Base-by-base conservation (phyloP, 2,797 vertebrate species). In the Brotula barbata region DNA sequence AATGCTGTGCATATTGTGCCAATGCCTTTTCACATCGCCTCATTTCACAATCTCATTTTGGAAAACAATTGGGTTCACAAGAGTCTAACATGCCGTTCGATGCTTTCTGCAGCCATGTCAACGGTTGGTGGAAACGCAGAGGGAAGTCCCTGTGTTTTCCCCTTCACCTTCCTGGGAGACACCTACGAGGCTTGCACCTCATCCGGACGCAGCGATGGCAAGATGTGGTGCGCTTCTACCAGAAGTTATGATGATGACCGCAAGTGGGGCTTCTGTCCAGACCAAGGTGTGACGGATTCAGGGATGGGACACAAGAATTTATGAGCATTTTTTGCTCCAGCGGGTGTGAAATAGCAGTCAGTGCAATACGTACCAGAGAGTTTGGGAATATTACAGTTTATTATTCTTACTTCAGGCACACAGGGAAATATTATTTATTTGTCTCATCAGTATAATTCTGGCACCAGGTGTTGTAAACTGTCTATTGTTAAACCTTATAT, bases 231-330 rank as follows among this genome's bases (percentile, higher is more conserved):
- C 0, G 92, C 90, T 0, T 88, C 84, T 15, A 93, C 93, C 6
- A 91, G 91, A 65, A 99, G 88, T 78, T 99, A 95, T 0, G 96
- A 99, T 0, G 95, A 98, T 0, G 97, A 99, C 82, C 95, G 95
- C 73, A 96, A 98, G 80, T 99, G 97, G 97, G 97, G 97, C 68
- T 99, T 99, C 68, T 99, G 97, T 81, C 97, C 97, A 0, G 97
- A 98, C 36, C 94, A 96, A 94, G 97, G 97, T 98, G 87, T 9
- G 25, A 54, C 3, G 5, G 28, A 36, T 23, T 46, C n/a, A 11
- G 1, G 14, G 10, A 12, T 17, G 46, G 7, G 19, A 13, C 17
- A 6, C 8, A 15, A 19, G 17, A 20, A 25, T 58, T 36, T n/a
- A n/a, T 9, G 11, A 2, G 12, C 17, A 15, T 14, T 50, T 59